phyloP scores from a whole-genome alignment of 2,113 vertebrate species.

The Patagioenas fasciata region DNA sequence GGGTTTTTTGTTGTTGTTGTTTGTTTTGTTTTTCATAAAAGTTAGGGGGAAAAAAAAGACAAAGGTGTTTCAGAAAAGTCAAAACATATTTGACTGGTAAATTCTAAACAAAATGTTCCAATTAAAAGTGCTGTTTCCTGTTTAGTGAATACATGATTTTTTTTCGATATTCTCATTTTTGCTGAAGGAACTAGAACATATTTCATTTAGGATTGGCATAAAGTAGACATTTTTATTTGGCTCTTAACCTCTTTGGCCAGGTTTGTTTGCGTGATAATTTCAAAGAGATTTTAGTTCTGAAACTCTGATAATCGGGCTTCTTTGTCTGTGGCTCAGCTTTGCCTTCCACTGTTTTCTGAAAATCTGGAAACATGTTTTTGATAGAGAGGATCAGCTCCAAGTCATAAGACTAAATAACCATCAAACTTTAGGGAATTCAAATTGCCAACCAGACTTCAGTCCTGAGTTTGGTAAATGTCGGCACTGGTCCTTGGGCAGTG shows the following conservation, averaged over 20 bases:
- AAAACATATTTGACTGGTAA: background rate
- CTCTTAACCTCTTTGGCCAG: background rate
- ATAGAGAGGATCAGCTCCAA: slow-evolving; percentile 9
- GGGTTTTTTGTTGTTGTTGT: rapidly evolving
- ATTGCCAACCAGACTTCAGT: slow-evolving; percentile 25
- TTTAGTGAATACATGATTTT: background rate
- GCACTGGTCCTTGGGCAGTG: background rate
- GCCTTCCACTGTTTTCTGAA: background rate
- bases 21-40: background rate
- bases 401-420: slow-evolving; percentile 33
- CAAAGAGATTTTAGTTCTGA: background rate
- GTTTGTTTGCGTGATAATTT: slow-evolving; percentile 4
- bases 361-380: slow-evolving; percentile 9
- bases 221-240: background rate
- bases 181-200: background rate
- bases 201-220: background rate
- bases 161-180: slow-evolving; percentile 4
- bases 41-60: background rate
- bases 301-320: background rate
- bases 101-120: background rate
- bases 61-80: background rate
- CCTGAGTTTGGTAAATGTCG: slow-evolving; percentile 39
- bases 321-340: background rate
- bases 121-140: background rate
- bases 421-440: slow-evolving; percentile 27